A percentile compares a stretch with the other conserved stretches of the same genome.
phyloP scores from a whole-genome alignment of 2,113 vertebrate species.

The Malurus melanocephalus region DNA sequence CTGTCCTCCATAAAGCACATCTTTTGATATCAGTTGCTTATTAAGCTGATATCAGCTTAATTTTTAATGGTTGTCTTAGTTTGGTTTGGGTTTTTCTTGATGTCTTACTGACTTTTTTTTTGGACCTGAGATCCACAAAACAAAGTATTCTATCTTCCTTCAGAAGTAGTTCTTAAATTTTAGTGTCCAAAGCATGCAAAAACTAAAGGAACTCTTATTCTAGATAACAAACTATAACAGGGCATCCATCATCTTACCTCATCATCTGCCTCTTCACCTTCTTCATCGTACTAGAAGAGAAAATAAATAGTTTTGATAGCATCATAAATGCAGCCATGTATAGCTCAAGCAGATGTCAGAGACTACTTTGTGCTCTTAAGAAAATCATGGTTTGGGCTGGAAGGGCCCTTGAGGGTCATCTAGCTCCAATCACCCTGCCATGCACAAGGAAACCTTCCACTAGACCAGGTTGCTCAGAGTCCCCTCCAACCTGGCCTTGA shows the following conservation, averaged over 20 bases:
- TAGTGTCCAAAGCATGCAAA: background rate
- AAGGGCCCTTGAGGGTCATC: background rate
- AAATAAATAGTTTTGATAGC: conserved; percentile 8
- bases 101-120: background rate
- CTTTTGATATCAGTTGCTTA: background rate
- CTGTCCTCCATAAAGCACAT: background rate
- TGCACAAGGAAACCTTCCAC: background rate
- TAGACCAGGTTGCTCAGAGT: background rate
- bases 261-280: conserved; percentile 96
- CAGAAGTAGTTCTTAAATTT: background rate
- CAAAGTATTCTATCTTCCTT: background rate
- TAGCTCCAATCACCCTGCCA: background rate
- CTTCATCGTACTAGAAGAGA: conserved; percentile 91
- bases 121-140: background rate
- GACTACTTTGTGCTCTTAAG: background rate
- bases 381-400: background rate
- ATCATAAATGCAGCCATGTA: background rate
- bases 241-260: conserved; percentile 81
- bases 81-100: background rate
- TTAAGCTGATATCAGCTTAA: background rate
- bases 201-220: background rate
- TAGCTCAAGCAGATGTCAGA: background rate
- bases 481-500: background rate
- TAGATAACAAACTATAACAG: background rate
- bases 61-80: background rate